phyloP scores from a whole-genome alignment of 2,113 vertebrate genomes.

The Collichthys lucidus region DNA sequence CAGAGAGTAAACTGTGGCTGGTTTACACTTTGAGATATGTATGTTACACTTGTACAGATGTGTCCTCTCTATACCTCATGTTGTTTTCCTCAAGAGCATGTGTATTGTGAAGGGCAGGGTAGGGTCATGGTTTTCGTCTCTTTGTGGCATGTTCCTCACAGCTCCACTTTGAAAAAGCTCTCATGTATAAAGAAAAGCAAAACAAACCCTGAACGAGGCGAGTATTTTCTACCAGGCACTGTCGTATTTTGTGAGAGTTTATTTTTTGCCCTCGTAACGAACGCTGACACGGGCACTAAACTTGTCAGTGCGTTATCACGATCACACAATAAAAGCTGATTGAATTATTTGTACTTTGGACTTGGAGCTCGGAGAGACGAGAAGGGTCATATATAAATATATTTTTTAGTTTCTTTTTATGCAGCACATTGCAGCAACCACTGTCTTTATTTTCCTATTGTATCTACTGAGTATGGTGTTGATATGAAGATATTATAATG shows the following conservation, averaged over 20 bases:
- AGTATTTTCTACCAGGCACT: slow-evolving; percentile 55
- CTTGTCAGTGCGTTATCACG: slow-evolving; percentile 52
- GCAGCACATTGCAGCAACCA: slow-evolving; percentile 85
- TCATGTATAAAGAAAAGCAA: background rate
- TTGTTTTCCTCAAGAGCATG: slow-evolving; percentile 71
- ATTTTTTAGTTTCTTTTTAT: slow-evolving; percentile 77
- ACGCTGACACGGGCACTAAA: slow-evolving; percentile 69
- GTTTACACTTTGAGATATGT: slow-evolving; percentile 38
- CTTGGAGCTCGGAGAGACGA: slow-evolving; percentile 43
- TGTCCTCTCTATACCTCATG: slow-evolving; percentile 74
- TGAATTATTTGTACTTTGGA: slow-evolving; percentile 62
- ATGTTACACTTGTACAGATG: slow-evolving; percentile 74
- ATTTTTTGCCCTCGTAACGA: slow-evolving; percentile 60
- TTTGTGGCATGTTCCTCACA: slow-evolving; percentile 63
- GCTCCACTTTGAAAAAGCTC: slow-evolving; percentile 28
- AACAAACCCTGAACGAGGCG: background rate
- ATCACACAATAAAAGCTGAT: slow-evolving; percentile 48
- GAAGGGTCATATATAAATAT: slow-evolving; percentile 39
- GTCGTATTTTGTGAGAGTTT: slow-evolving; percentile 57
- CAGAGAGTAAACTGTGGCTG: slow-evolving; percentile 32
- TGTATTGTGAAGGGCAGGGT: slow-evolving; percentile 53
- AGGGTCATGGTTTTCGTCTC: slow-evolving; percentile 44
- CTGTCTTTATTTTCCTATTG: slow-evolving; percentile 82
- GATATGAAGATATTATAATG: slow-evolving; percentile 73
- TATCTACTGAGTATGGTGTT: slow-evolving; percentile 76